A percentile compares a stretch with the other conserved stretches of the same genome.
phyloP scores from a whole-genome alignment of 64 coral and sea anemone genomes.

The Actinia equina region DNA sequence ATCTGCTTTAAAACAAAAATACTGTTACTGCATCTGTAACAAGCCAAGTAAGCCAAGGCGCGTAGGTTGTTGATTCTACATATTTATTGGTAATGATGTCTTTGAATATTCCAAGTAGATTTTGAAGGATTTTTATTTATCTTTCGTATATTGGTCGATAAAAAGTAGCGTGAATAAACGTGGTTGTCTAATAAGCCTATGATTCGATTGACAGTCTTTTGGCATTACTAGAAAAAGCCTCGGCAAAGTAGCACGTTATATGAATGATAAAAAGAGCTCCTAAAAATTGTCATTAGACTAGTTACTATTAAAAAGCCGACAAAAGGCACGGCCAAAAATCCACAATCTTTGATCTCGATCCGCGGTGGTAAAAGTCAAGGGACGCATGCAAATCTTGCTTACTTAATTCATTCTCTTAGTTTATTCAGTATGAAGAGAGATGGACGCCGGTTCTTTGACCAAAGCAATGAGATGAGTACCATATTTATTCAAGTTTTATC shows the following conservation, averaged over 20 bases:
- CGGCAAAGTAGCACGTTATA: background rate
- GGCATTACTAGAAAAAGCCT: background rate
- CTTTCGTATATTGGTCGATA: conserved; percentile 4
- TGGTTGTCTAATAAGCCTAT: background rate
- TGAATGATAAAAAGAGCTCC: background rate
- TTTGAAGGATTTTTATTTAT: conserved; percentile 8
- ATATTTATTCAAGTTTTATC: background rate
- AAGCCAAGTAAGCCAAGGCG: background rate
- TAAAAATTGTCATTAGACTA: background rate
- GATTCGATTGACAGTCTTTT: background rate
- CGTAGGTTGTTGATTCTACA: background rate
- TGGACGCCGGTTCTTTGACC: background rate
- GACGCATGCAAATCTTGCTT: background rate
- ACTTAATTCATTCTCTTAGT: background rate
- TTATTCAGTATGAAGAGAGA: background rate
- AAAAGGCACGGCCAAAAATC: background rate
- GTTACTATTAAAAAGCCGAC: background rate
- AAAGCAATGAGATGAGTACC: background rate
- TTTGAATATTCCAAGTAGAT: background rate
- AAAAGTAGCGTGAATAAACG: conserved; percentile 4
- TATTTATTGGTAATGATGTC: background rate
- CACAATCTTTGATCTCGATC: background rate
- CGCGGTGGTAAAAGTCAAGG: background rate
- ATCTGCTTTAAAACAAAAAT: too few relatives aligned
- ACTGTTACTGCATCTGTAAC: background rate